Conservation (phyloP, 2,113 vertebrate genomes). For the Odontesthes bonariensis region DNA sequence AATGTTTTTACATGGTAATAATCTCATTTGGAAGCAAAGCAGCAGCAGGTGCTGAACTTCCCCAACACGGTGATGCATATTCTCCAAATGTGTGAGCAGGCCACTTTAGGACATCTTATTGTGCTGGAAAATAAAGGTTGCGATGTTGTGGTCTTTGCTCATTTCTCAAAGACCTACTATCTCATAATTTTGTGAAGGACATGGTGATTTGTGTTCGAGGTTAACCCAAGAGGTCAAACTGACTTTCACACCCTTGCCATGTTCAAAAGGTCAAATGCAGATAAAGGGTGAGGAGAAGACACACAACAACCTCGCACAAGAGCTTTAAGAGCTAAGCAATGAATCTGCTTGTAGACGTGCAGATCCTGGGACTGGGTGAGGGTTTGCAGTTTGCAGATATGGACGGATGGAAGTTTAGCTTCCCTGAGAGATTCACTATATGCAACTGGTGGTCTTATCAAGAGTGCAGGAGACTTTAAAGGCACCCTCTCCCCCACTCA, state of each 20-base stretch:
- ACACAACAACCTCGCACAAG: constrained; percentile 49
- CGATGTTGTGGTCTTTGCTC: constrained; percentile 48
- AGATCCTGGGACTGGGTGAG: background rate
- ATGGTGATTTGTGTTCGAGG: constrained; percentile 66
- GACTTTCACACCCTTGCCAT: constrained; percentile 53
- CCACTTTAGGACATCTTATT: constrained; percentile 32
- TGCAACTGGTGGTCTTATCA: constrained; percentile 66
- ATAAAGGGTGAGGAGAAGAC: constrained; percentile 58
- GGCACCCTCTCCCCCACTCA: background rate
- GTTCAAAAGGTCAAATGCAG: constrained; percentile 65
- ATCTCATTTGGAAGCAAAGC: background rate
- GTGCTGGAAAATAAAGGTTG: constrained; percentile 54
- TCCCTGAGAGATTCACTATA: constrained; percentile 16
- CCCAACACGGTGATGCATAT: background rate
- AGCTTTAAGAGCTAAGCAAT: constrained; percentile 60
- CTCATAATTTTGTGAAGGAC: constrained; percentile 38
- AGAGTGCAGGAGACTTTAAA: constrained; percentile 25
- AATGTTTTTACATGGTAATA: constrained; percentile 12
- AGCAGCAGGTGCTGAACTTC: constrained; percentile 8
- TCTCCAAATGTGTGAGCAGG: background rate
- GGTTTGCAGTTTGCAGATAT: constrained; percentile 33
- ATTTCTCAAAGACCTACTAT: constrained; percentile 53
- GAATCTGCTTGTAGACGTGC: constrained; percentile 65
- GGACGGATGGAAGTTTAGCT: constrained; percentile 42
- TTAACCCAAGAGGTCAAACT: constrained; percentile 69